Base-by-base conservation (phyloP, 92 coral and sea anemone genomes). In the Isaurus tuberculatus region DNA sequence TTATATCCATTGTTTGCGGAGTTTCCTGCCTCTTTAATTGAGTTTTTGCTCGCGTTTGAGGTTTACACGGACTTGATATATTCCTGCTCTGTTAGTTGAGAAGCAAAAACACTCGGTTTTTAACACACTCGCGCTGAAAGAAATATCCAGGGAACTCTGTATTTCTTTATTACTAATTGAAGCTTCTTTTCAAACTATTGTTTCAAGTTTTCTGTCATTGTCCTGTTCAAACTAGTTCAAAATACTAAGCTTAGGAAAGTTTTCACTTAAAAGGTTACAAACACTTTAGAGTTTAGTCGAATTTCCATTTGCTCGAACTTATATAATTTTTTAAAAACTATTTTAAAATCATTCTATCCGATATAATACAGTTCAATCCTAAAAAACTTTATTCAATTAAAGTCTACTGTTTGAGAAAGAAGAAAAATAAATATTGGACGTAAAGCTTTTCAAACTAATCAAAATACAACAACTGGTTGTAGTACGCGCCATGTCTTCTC, bases 1-100 rank as follows among this genome's bases (percentile, higher is more conserved):
- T 77, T 58, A 57, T 25, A 77, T 27, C 68, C 70, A 77, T 77
- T 77, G 82, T 77, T 77, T 40, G 58, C 5, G 34, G 69, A 57
- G 36, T 58, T 77, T 77, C 82, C 82, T 77, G 82, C 70, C 82
- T 36, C 34, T 60, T 77, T 77, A 77, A 77, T 77, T 77, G 68
- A 77, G 82, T 77, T 77, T 40, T 73, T 61, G 46, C 70, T 55
- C 53, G 16, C 53, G 31, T 22, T 77, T 22, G 48, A 40, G 20
- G 68, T 40, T 36, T 61, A 58, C 82, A 23, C 16, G 51, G 14
- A 27, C 69, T 32, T 13, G 17, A 55, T 13, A 40, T 8, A 7
- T 40, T 40, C 7, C 46, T 40, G 7, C 46, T 8, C 65, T 34
- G 70, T 23, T n/a, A n/a, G n/a, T n/a, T n/a, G n/a, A n/a, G n/a